Evolutionary conservation across 2,888 invertebrate genomes (phyloP).

Genomic region (Oligia fasciuncula): DNA sequence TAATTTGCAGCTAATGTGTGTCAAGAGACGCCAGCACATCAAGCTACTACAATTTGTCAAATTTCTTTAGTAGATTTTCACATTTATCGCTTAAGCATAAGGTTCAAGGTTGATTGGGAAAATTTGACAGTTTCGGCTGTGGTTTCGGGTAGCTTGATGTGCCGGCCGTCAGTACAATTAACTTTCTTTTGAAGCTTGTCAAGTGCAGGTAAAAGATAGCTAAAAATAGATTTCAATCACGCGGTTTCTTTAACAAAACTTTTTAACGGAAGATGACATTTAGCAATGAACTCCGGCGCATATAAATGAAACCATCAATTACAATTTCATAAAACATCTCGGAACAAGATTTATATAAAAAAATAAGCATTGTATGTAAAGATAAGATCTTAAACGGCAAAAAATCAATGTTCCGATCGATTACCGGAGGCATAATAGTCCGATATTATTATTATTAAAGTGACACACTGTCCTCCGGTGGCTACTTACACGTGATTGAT

Average conservation of each 20-base stretch:
- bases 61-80: too few species aligned
- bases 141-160: too few species aligned
- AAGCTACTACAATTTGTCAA: too few species aligned
- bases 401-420: conserved; percentile 69
- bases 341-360: conserved; percentile 50
- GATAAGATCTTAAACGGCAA: conserved; percentile 59
- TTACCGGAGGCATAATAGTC: conserved; percentile 63
- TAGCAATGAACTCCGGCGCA: conserved; percentile 10
- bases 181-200: not conserved
- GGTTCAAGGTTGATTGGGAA: too few species aligned
- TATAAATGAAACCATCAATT: conserved; percentile 58
- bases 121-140: too few species aligned
- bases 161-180: not conserved
- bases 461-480: conserved; percentile 64
- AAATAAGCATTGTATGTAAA: conserved; percentile 63
- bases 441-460: conserved; percentile 69
- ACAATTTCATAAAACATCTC: conserved; percentile 42
- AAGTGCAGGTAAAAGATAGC: not conserved
- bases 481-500: conserved; percentile 71
- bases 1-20: not conserved
- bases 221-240: not conserved
- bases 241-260: not conserved
- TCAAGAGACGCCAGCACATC: not conserved
- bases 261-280: conserved; percentile 19
- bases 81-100: too few species aligned